Evolutionary conservation across 2,797 vertebrate genomes (phyloP), one percentile per base, ranked within the genome.

Genomic region (Agapornis canus): DNA sequence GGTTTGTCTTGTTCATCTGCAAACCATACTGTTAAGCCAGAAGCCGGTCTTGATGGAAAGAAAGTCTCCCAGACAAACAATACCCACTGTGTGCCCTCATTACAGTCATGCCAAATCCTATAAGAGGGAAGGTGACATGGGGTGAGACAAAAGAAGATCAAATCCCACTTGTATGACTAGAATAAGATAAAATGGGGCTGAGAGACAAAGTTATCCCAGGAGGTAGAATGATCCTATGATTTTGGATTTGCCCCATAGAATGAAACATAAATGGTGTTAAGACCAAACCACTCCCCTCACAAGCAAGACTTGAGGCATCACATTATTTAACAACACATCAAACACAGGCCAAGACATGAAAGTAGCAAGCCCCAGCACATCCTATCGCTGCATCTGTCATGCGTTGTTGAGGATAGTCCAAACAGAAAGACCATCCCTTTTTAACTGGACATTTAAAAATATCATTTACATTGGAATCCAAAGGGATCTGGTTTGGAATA

Each of bases 331-430:
- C 21, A 80, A 11, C 29, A 40, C 21, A 13, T 35, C 37, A 89
- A 92, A 51, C 14, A 20, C 5, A 80, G 45, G 14, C 26, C 48
- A 78, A 45, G 65, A 42, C 52, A 60, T 6, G 31, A 11, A 82
- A 84, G 15, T 2, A 35, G 37, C 37, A 43, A 64, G 14, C 26
- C n/a, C 39, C 43, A 22, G 16, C 13, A 39, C 29, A 73, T 51
- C 32, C 60, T 29, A 60, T 59, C 2, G 1, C 27, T 87, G 45
- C 35, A 64, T 20, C 60, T 43, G 61, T 54, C 61, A 40, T 0
- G 0, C 0, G 0, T 35, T 39, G 31, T 9, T 61, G n/a, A 42
- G 47, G 17, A 13, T 70, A 69, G 32, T 12, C 39, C 70, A 79
- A 52, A 66, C 26, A 48, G 59, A 87, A 92, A 43, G 22, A 10